Conservation (phyloP, 2,888 invertebrate genomes). For the Drosophila hamatofila region DNA sequence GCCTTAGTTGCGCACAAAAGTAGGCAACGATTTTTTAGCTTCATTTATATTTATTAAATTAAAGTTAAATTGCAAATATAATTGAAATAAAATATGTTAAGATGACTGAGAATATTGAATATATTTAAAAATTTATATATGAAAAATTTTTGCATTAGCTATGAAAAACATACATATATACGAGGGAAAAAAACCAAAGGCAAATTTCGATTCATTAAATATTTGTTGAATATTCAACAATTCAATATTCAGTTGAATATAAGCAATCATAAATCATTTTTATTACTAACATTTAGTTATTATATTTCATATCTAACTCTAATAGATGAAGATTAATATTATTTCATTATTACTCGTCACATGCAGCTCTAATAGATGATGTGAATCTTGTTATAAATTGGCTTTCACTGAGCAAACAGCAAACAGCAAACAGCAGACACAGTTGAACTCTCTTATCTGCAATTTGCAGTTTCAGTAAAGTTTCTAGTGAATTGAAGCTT, state of each 20-base stretch:
- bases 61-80: background rate
- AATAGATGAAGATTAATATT: background rate
- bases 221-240: background rate
- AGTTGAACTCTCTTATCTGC: constrained; percentile 45
- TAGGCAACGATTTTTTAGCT: background rate
- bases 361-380: background rate
- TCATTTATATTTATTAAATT: background rate
- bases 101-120: background rate
- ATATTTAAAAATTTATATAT: background rate
- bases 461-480: constrained; percentile 23
- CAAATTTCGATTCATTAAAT: background rate
- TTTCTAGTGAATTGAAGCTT: constrained; percentile 42
- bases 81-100: background rate
- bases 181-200: background rate
- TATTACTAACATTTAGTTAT: background rate
- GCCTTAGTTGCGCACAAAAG: background rate
- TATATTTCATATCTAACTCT: background rate
- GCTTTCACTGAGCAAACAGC: background rate
- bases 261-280: background rate
- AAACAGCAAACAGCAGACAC: background rate
- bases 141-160: background rate
- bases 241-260: no score
- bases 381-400: background rate
- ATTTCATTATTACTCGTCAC: background rate
- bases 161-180: background rate